phyloP scores from a whole-genome alignment of 23 tunicate genomes.

The Styela clava region DNA sequence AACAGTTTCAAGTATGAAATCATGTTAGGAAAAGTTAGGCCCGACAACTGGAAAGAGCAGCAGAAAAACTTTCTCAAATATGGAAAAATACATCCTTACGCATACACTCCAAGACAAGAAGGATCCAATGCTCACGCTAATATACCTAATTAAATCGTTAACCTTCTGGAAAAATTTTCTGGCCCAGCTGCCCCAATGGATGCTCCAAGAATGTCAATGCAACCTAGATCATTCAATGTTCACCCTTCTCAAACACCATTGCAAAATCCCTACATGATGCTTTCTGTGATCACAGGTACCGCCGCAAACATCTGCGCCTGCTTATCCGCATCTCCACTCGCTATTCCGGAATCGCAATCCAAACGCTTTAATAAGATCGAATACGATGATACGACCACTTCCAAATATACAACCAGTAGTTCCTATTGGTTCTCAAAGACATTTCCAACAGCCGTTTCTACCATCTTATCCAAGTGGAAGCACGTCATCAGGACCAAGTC shows the following conservation, averaged over 20 bases:
- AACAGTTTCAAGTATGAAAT: slow-evolving; percentile 31
- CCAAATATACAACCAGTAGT: background rate
- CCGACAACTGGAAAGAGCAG: slow-evolving; percentile 64
- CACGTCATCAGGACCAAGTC: background rate
- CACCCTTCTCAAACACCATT: slow-evolving; percentile 1
- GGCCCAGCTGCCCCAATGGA: background rate
- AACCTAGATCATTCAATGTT: background rate
- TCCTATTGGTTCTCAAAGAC: background rate
- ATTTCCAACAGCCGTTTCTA: background rate
- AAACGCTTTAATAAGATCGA: slow-evolving; percentile 1
- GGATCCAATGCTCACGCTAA: slow-evolving; percentile 1
- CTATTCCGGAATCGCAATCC: slow-evolving; percentile 14
- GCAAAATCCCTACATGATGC: background rate
- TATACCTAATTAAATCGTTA: slow-evolving; percentile 1
- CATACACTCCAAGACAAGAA: slow-evolving; percentile 8
- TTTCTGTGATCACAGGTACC: background rate
- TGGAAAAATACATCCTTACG: slow-evolving; percentile 29
- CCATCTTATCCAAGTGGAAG: slow-evolving; percentile 9
- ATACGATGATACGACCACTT: background rate
- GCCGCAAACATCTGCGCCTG: background rate
- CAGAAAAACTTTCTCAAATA: slow-evolving; percentile 10
- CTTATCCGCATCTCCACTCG: slow-evolving; percentile 3
- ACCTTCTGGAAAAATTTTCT: slow-evolving; percentile 7
- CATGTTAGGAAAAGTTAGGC: slow-evolving; percentile 45
- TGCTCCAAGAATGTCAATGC: background rate